Conservation (phyloP, 2,113 vertebrate species). For the Origma solitaria region DNA sequence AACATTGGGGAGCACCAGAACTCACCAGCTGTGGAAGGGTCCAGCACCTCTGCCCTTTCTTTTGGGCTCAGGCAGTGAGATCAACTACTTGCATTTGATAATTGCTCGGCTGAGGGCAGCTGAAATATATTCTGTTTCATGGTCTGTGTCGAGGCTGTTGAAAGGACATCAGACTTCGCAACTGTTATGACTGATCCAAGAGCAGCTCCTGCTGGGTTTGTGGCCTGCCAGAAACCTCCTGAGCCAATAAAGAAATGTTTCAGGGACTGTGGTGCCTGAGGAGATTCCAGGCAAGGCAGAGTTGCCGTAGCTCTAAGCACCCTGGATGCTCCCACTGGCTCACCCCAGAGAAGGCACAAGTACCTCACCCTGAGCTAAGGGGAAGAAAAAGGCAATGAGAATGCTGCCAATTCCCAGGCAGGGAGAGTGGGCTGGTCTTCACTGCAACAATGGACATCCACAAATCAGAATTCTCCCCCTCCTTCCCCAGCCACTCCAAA, state of each 20-base stretch:
- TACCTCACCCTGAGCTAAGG: neutral
- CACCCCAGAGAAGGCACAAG: neutral
- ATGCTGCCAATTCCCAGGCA: neutral
- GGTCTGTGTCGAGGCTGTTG: neutral
- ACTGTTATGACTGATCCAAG: neutral
- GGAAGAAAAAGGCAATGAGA: neutral
- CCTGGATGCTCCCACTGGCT: neutral
- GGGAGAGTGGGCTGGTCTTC: neutral
- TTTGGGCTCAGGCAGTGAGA: neutral
- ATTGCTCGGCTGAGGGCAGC: neutral
- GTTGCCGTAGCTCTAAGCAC: neutral
- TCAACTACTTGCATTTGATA: neutral
- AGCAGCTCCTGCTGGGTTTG: neutral
- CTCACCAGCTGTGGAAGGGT: neutral
- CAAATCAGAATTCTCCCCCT: accelerated
- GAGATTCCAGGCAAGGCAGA: neutral
- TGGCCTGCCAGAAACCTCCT: neutral
- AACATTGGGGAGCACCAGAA: neutral
- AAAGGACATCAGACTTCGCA: neutral
- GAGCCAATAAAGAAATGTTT: neutral
- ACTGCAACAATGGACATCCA: neutral
- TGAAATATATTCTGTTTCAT: neutral
- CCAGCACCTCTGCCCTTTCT: neutral
- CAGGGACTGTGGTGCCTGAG: neutral
- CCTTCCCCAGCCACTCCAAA: neutral